These are phyloP conservation scores for Palythoa grandis DNA, from an alignment of 92 coral and sea anemone species.

Conservation along the genomic window DNA sequence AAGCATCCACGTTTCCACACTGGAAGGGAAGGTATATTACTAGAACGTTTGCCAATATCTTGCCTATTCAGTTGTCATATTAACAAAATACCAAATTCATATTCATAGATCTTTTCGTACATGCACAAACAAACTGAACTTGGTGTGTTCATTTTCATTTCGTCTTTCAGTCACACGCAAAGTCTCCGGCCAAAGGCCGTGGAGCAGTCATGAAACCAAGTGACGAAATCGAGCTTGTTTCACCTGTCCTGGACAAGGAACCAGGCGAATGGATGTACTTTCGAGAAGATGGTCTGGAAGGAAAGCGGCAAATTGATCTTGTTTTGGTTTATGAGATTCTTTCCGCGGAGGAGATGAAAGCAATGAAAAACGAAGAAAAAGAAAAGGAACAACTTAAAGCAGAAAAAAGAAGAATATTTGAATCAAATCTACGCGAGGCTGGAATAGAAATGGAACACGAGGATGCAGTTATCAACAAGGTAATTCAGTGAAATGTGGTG, in stretches of 20 bases:
- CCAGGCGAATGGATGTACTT: slow-evolving; percentile 3
- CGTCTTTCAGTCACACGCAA: not conserved
- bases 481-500: not conserved
- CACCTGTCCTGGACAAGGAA: not conserved
- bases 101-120: not conserved
- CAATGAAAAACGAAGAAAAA: not conserved
- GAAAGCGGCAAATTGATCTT: slow-evolving; percentile 19
- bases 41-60: not conserved
- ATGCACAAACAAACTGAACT: not conserved
- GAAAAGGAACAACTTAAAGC: not conserved
- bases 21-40: not conserved
- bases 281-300: slow-evolving; percentile 5
- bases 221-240: slow-evolving; percentile 10
- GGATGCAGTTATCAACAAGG: slow-evolving; percentile 12
- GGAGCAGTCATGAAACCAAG: not conserved
- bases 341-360: not conserved
- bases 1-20: not conserved
- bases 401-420: not conserved
- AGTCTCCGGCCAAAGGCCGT: not conserved
- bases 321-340: slow-evolving; percentile 11
- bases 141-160: not conserved
- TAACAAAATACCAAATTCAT: not conserved
- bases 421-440: slow-evolving; percentile 16
- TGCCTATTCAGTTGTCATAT: not conserved
- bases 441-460: slow-evolving; percentile 24